Evolutionary conservation across 2,888 invertebrate genomes (phyloP).

Genomic region (Heteropelma amictum): DNA sequence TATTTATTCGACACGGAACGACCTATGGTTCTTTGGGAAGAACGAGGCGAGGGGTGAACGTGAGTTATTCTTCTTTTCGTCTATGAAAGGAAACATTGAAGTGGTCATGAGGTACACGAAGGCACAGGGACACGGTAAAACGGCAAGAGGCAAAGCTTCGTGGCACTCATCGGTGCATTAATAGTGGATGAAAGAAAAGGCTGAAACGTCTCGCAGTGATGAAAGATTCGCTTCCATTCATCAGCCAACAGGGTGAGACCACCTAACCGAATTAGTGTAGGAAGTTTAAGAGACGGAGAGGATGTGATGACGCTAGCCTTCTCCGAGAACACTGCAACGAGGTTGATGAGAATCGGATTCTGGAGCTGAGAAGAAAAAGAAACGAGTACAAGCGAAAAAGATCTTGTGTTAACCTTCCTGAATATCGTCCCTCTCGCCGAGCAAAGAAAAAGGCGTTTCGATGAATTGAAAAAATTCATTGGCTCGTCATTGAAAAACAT

Average conservation of each 20-base stretch:
- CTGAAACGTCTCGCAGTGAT: conserved; percentile 23
- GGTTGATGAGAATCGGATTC: conserved; percentile 29
- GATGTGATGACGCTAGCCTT: background rate
- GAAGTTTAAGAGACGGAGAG: conserved; percentile 6
- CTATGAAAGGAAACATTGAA: background rate
- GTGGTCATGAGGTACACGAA: background rate
- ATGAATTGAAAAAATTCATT: too few relatives aligned
- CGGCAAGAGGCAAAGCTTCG: conserved; percentile 8
- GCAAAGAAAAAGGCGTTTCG: background rate
- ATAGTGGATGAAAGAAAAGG: conserved; percentile 32
- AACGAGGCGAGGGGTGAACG: background rate
- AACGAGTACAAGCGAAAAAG: conserved; percentile 21
- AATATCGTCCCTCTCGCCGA: background rate
- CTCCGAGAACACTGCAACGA: background rate
- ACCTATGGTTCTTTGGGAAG: background rate
- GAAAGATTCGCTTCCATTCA: conserved; percentile 67
- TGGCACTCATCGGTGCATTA: background rate
- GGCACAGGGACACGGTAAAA: conserved; percentile 9
- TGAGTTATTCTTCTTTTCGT: background rate
- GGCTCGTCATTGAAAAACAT: too few relatives aligned
- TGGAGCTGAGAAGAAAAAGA: background rate
- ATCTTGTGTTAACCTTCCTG: conserved; percentile 21
- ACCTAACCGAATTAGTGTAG: conserved; percentile 49
- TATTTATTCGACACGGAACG: background rate
- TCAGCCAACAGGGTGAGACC: conserved; percentile 62